Percentiles rank a stretch among this genome's conserved stretches.
Conservation (phyloP, 1,140 invertebrate species). For the Scaptomyza graminum region DNA sequence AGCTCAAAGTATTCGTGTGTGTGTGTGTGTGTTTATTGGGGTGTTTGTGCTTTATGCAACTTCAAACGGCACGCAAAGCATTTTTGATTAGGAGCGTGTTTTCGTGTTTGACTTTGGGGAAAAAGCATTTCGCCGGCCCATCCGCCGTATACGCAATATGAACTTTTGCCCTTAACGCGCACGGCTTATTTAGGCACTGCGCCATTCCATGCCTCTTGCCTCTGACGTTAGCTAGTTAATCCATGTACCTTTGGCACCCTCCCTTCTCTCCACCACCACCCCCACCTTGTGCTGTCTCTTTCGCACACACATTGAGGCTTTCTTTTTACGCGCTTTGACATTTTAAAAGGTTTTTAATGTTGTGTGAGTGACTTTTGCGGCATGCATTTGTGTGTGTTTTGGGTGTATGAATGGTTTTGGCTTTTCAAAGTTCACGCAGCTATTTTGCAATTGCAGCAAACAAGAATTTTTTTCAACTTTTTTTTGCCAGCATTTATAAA, state of each 20-base stretch:
- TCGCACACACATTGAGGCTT: conserved; percentile 22
- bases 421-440: conserved; percentile 24
- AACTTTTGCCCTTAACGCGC: conserved; percentile 51
- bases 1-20: conserved; percentile 42
- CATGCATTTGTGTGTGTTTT: conserved; percentile 37
- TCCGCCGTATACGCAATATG: conserved; percentile 72
- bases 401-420: conserved; percentile 49
- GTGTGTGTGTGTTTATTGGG: conserved; percentile 10
- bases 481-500: conserved; percentile 31
- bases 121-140: conserved; percentile 34
- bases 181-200: conserved; percentile 62
- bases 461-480: conserved; percentile 20
- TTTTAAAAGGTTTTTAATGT: conserved; percentile 82
- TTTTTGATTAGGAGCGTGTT: conserved; percentile 76
- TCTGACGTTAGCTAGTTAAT: conserved; percentile 30
- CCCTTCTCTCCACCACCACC: background rate
- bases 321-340: conserved; percentile 77
- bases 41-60: conserved; percentile 41
- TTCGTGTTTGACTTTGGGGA: conserved; percentile 61
- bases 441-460: conserved; percentile 20
- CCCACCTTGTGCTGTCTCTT: background rate
- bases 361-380: conserved; percentile 69
- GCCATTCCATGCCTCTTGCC: conserved; percentile 76
- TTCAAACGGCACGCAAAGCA: conserved; percentile 72
- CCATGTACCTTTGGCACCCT: background rate